Evolutionary conservation across 53 echinoderm and acorn worm species (phyloP).

Genomic region (Astropecten irregularis): DNA sequence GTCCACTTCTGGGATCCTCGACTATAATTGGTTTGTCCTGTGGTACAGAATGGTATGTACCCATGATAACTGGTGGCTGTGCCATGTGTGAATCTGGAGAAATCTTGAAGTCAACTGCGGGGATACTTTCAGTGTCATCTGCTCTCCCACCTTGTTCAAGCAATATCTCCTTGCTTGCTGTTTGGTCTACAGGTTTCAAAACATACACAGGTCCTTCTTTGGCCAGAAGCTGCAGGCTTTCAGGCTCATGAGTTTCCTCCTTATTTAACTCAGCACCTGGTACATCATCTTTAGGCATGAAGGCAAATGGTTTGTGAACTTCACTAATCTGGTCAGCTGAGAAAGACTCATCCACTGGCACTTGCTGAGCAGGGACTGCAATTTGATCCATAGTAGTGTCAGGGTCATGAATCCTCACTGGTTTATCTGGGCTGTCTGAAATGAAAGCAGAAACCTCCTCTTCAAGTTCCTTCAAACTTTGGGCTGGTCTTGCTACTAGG

Average conservation of each 20-base stretch:
- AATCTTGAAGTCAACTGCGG: neutral
- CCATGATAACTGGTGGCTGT: neutral
- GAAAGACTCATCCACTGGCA: conserved; percentile 67
- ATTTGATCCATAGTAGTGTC: conserved; percentile 32
- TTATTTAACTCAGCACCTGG: neutral
- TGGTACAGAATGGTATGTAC: neutral
- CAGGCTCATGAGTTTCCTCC: conserved; percentile 9
- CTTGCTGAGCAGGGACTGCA: conserved; percentile 63
- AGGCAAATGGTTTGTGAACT: conserved; percentile 50
- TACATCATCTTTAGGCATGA: neutral
- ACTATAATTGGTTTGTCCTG: neutral
- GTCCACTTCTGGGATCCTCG: conserved; percentile 41
- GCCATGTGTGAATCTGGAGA: neutral
- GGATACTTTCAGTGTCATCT: neutral
- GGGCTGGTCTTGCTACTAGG: conserved; percentile 66
- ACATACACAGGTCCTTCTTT: conserved; percentile 34
- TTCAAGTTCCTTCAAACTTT: conserved; percentile 50
- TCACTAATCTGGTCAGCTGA: conserved; percentile 41
- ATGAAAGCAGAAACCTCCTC: conserved; percentile 61
- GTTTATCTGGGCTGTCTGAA: conserved; percentile 38
- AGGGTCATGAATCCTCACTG: conserved; percentile 70
- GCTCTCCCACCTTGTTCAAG: too few relatives aligned
- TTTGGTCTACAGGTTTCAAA: neutral
- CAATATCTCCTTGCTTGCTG: too few relatives aligned
- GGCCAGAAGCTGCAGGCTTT: conserved; percentile 38